Evolutionary conservation across 2,797 vertebrate genomes (phyloP).

Genomic region (Sphenodon punctatus): DNA sequence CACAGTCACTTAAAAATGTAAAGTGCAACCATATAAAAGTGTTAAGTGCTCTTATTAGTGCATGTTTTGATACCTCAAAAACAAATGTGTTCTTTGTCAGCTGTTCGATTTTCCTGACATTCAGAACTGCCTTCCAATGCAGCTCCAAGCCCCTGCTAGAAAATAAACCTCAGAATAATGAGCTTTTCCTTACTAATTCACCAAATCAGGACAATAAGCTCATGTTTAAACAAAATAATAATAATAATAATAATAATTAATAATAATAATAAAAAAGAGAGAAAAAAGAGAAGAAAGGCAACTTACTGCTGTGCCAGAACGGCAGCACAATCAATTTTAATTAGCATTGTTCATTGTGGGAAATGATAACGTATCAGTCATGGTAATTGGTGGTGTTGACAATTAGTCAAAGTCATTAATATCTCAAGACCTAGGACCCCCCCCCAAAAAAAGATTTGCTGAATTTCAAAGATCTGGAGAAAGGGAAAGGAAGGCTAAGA

Average conservation of each 20-base stretch:
- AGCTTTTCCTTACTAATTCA: conserved; percentile 69
- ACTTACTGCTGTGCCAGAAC: conserved; percentile 76
- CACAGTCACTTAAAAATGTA: conserved; percentile 33
- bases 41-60: conserved; percentile 54
- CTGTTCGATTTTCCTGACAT: conserved; percentile 53
- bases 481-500: conserved; percentile 3
- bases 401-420: conserved; percentile 84
- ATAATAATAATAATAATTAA: too few species aligned
- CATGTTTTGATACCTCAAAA: conserved; percentile 56
- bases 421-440: conserved; percentile 76
- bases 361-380: conserved; percentile 85
- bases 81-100: conserved; percentile 28
- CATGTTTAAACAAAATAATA: conserved; percentile 73
- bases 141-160: conserved; percentile 54
- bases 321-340: conserved; percentile 82
- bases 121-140: conserved; percentile 61
- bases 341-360: conserved; percentile 80
- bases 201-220: conserved; percentile 73
- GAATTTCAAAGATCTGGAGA: conserved; percentile 62
- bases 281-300: conserved; percentile 43
- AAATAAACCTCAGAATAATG: conserved; percentile 72
- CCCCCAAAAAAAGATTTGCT: conserved; percentile 62
- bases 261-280: too few species aligned
- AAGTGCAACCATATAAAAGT: conserved; percentile 12
- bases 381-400: conserved; percentile 81